These are phyloP conservation scores for Drosophila serrata DNA, from an alignment of 1,140 invertebrate genomes.

Conservation along the genomic window DNA sequence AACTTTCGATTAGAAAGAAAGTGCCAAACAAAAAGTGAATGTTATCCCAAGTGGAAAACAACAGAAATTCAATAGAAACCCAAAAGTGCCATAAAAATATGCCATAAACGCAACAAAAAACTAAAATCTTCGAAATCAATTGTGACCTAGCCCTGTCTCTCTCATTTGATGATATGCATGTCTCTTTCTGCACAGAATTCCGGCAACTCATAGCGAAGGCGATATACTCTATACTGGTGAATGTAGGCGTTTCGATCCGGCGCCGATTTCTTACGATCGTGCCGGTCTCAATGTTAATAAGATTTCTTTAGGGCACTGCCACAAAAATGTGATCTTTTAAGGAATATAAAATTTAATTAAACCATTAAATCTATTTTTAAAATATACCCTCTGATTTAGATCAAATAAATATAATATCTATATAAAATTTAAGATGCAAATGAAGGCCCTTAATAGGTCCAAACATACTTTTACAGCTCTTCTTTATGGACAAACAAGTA, in stretches of 20 bases:
- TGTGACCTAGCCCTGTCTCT: constrained; percentile 30
- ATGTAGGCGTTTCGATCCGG: constrained; percentile 46
- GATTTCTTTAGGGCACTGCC: constrained; percentile 15
- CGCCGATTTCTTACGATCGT: constrained; percentile 42
- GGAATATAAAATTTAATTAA: not conserved
- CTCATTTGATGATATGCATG: not conserved
- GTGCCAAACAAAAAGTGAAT: constrained; percentile 80
- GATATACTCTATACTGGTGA: constrained; percentile 16
- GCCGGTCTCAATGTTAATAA: constrained; percentile 28
- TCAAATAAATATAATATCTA: not conserved
- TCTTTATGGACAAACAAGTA: not conserved
- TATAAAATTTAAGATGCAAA: not conserved
- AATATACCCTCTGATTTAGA: not conserved
- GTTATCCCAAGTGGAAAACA: constrained; percentile 51
- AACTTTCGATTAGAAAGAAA: constrained; percentile 79
- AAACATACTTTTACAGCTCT: not conserved
- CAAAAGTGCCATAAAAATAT: constrained; percentile 64
- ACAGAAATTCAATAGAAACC: constrained; percentile 41
- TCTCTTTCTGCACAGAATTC: constrained; percentile 38
- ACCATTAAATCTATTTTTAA: not conserved
- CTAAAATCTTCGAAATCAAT: constrained; percentile 48
- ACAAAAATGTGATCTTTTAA: constrained; percentile 1
- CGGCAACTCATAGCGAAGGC: constrained; percentile 22
- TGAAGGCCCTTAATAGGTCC: too few relatives aligned
- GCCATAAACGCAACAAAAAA: constrained; percentile 47